Evolutionary conservation across 35 echinoderm and acorn worm genomes (phyloP).

Genomic region (Hemicentrotus pulcherrimus): DNA sequence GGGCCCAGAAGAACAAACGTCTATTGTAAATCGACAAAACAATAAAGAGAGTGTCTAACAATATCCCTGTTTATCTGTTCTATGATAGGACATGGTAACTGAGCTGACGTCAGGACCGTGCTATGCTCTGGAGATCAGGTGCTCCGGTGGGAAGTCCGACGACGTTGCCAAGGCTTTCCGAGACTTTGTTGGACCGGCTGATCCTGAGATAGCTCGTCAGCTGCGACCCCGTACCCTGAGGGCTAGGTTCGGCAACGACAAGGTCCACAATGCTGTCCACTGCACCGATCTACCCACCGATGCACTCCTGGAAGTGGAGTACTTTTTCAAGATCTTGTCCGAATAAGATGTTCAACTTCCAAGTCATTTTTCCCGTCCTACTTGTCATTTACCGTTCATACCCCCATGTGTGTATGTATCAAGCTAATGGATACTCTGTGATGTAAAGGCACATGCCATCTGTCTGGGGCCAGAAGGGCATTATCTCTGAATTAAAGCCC

Average conservation of each 20-base stretch:
- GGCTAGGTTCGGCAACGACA: constrained; percentile 76
- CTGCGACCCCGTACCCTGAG: constrained; percentile 79
- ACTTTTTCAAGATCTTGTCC: constrained; percentile 88
- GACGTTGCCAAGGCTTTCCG: constrained; percentile 60
- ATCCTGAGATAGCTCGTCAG: constrained; percentile 88
- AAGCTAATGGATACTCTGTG: too few relatives aligned
- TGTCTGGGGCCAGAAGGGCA: too few relatives aligned
- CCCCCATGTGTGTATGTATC: too few relatives aligned
- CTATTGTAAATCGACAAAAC: too few relatives aligned
- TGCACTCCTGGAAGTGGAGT: constrained; percentile 69
- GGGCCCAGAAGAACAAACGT: too few relatives aligned
- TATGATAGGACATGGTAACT: constrained; percentile 84
- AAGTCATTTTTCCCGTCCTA: not conserved
- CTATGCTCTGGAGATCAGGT: constrained; percentile 76
- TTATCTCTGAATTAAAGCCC: too few relatives aligned
- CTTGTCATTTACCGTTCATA: too few relatives aligned
- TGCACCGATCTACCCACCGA: constrained; percentile 90
- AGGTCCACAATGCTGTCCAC: constrained; percentile 83
- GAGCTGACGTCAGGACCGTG: constrained; percentile 76
- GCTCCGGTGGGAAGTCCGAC: constrained; percentile 44
- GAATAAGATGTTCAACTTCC: constrained; percentile 34
- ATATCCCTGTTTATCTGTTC: not conserved
- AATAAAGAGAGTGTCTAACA: not conserved
- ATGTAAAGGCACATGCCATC: too few relatives aligned
- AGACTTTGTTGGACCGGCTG: constrained; percentile 83